These are phyloP conservation scores for Ptychochromis oligacanthus DNA, from an alignment of 2,113 vertebrate genomes.

Conservation along the genomic window DNA sequence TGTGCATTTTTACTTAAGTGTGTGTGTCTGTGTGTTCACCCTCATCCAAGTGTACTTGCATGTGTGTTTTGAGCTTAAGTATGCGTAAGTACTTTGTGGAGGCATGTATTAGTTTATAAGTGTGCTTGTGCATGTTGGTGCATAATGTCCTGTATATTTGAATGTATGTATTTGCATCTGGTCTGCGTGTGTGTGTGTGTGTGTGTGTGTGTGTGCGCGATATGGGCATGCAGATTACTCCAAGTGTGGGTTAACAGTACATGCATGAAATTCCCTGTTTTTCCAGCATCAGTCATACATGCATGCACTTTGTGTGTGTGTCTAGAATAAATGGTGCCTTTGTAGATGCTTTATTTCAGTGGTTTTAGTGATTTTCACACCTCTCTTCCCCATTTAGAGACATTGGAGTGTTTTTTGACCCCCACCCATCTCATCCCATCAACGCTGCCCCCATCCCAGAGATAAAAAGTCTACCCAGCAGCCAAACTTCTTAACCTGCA, in stretches of 20 bases:
- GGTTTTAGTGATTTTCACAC: slow-evolving; percentile 32
- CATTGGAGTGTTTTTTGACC: slow-evolving; percentile 59
- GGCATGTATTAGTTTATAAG: slow-evolving; percentile 12
- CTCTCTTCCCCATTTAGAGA: slow-evolving; percentile 39
- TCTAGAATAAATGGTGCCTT: background rate
- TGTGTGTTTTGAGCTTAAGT: background rate
- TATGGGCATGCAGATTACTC: background rate
- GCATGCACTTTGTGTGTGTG: background rate
- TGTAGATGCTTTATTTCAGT: slow-evolving; percentile 29
- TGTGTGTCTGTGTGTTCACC: background rate
- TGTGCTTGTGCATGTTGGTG: slow-evolving; percentile 24
- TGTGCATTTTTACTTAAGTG: background rate
- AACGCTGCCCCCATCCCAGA: slow-evolving; percentile 46
- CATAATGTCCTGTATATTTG: slow-evolving; percentile 24
- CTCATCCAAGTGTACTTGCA: background rate
- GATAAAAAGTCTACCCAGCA: slow-evolving; percentile 58
- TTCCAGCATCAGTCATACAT: background rate
- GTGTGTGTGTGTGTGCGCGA: background rate
- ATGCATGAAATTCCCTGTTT: background rate
- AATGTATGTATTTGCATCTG: background rate
- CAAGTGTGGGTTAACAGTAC: background rate
- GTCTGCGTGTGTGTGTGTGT: background rate
- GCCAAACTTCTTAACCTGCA: slow-evolving; percentile 67
- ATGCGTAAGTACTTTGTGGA: slow-evolving; percentile 23
- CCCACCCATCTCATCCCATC: slow-evolving; percentile 56